Conservation (phyloP, 1,140 invertebrate genomes). For the Marisa cornuarietis region DNA sequence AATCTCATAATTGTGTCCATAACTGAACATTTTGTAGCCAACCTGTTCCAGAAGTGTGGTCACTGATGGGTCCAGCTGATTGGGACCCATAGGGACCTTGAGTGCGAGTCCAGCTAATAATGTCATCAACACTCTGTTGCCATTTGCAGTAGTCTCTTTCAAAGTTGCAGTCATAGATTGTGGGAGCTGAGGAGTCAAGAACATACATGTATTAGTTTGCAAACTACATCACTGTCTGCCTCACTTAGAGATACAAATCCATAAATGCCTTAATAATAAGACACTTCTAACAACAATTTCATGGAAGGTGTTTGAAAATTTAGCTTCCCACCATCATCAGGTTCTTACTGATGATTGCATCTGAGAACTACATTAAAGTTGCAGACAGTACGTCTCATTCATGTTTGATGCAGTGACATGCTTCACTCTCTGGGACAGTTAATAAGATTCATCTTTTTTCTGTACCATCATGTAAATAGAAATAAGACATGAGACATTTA, state of each 20-base stretch:
- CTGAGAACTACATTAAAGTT: no score
- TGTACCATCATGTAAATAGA: background rate
- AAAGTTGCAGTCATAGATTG: constrained; percentile 58
- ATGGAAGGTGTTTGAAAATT: no score
- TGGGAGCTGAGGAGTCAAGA: constrained; percentile 39
- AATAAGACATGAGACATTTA: background rate
- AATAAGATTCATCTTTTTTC: background rate
- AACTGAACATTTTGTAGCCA: constrained; percentile 8
- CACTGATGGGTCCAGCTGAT: constrained; percentile 77
- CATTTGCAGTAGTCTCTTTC: constrained; percentile 76
- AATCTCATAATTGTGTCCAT: background rate
- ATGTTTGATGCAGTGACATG: no score
- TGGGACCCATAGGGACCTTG: constrained; percentile 75
- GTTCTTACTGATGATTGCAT: no score
- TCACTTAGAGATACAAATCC: background rate
- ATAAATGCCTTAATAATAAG: no score
- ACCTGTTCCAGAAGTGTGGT: constrained; percentile 73
- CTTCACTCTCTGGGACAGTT: no score
- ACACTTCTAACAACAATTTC: no score
- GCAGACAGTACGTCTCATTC: no score
- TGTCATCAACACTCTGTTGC: constrained; percentile 71
- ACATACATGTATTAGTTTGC: background rate
- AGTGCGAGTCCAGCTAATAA: constrained; percentile 78
- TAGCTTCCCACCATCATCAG: no score
- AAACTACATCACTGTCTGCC: background rate